phyloP scores from a whole-genome alignment of 2,888 invertebrate species.

The Brachynemurus nebulosus region DNA sequence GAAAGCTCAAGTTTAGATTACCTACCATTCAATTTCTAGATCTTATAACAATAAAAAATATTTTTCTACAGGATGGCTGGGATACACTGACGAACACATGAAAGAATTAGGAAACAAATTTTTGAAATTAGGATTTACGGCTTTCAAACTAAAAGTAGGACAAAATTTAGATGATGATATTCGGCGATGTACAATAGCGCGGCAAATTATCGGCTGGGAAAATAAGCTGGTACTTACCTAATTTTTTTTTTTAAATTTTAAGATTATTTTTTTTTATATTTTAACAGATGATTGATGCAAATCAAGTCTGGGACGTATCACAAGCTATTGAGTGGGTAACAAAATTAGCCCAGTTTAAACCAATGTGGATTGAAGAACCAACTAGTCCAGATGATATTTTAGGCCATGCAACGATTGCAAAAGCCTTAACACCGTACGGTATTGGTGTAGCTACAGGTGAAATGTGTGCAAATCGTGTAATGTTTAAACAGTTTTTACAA shows the following conservation, averaged over 20 bases:
- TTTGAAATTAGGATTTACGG: constrained; percentile 57
- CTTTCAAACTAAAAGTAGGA: constrained; percentile 89
- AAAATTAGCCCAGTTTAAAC: constrained; percentile 54
- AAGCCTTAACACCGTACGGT: constrained; percentile 54
- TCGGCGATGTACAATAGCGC: constrained; percentile 53
- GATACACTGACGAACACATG: constrained; percentile 67
- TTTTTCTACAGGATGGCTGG: constrained; percentile 59
- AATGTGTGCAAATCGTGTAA: constrained; percentile 80
- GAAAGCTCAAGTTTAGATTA: too few relatives aligned
- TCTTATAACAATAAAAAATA: constrained; percentile 11
- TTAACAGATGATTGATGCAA: constrained; percentile 70
- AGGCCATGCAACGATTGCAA: constrained; percentile 70
- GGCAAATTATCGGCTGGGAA: constrained; percentile 62
- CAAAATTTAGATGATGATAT: constrained; percentile 61
- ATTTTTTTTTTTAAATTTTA: not conserved
- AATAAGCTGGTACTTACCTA: constrained; percentile 46
- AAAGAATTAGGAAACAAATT: constrained; percentile 55
- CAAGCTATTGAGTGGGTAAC: constrained; percentile 81
- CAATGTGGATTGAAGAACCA: constrained; percentile 86
- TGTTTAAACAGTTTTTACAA: constrained; percentile 85
- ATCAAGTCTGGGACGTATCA: constrained; percentile 77
- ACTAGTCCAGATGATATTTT: constrained; percentile 83
- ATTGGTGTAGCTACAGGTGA: constrained; percentile 87
- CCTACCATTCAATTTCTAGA: not conserved
- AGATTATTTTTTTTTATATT: constrained; percentile 6